These are phyloP conservation scores for Eupithecia subumbrata DNA, from an alignment of 2,888 invertebrate species.

Conservation along the genomic window DNA sequence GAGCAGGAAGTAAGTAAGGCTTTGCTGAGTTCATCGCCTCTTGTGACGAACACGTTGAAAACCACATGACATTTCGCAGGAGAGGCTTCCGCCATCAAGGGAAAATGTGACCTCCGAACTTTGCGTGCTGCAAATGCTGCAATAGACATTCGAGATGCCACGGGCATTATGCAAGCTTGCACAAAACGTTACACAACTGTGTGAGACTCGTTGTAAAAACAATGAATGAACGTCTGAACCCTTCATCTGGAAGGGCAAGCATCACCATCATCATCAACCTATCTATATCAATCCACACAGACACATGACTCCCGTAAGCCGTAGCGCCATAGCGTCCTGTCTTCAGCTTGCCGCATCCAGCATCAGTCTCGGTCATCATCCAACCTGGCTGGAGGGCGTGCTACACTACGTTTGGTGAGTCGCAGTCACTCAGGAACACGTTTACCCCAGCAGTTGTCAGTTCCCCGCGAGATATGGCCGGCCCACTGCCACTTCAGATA, in stretches of 20 bases:
- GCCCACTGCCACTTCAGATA: too few relatives aligned
- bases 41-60: conserved; percentile 29
- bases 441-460: too few relatives aligned
- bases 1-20: conserved; percentile 68
- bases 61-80: conserved; percentile 51
- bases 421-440: too few relatives aligned
- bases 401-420: too few relatives aligned
- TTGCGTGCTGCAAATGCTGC: conserved; percentile 55
- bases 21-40: conserved; percentile 74
- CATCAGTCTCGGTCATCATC: too few relatives aligned
- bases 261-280: too few relatives aligned
- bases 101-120: conserved; percentile 71
- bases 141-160: conserved; percentile 52
- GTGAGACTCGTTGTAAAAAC: conserved; percentile 41
- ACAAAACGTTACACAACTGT: conserved; percentile 48
- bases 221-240: conserved; percentile 15
- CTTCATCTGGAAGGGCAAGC: neutral
- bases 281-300: too few relatives aligned
- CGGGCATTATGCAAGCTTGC: conserved; percentile 53
- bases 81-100: conserved; percentile 66
- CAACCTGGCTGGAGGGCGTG: too few relatives aligned
- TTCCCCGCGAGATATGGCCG: too few relatives aligned
- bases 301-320: too few relatives aligned
- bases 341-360: too few relatives aligned
- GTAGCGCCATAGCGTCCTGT: too few relatives aligned